Evolutionary conservation across 1,140 invertebrate species (phyloP).

Genomic region (Aricia agestis): DNA sequence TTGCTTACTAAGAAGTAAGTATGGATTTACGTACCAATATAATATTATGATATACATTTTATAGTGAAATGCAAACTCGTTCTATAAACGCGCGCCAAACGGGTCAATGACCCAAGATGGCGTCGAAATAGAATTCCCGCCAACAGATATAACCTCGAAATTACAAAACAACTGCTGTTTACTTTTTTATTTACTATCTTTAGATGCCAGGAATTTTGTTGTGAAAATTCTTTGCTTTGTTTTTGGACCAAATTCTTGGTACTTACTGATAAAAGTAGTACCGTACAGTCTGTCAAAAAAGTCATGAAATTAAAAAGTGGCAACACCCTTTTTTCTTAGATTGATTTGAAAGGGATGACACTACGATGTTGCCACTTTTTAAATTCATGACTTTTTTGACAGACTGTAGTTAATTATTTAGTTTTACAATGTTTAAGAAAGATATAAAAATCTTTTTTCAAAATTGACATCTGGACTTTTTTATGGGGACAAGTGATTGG

Average conservation of each 20-base stretch:
- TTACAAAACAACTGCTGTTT: constrained; percentile 22
- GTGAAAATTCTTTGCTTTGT: neutral
- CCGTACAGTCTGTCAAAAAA: no score
- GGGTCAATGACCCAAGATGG: constrained; percentile 54
- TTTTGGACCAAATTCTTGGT: neutral
- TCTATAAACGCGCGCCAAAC: constrained; percentile 28
- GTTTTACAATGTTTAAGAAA: no score
- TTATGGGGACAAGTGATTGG: neutral
- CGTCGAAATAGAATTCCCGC: constrained; percentile 67
- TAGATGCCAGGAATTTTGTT: constrained; percentile 11
- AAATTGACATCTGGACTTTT: neutral
- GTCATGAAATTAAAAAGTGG: no score
- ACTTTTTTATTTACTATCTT: constrained; percentile 33
- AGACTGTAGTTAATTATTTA: no score
- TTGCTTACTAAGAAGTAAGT: neutral
- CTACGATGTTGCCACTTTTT: no score
- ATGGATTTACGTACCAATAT: neutral
- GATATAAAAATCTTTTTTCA: neutral
- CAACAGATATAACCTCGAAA: constrained; percentile 3
- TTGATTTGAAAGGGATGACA: no score
- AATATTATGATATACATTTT: neutral
- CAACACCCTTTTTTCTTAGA: no score
- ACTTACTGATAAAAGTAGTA: no score
- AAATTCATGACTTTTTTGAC: no score
- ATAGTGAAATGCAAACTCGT: constrained; percentile 3